Evolutionary conservation across 2,797 vertebrate species (phyloP).

Genomic region (Acrossocheilus wenchowensis): DNA sequence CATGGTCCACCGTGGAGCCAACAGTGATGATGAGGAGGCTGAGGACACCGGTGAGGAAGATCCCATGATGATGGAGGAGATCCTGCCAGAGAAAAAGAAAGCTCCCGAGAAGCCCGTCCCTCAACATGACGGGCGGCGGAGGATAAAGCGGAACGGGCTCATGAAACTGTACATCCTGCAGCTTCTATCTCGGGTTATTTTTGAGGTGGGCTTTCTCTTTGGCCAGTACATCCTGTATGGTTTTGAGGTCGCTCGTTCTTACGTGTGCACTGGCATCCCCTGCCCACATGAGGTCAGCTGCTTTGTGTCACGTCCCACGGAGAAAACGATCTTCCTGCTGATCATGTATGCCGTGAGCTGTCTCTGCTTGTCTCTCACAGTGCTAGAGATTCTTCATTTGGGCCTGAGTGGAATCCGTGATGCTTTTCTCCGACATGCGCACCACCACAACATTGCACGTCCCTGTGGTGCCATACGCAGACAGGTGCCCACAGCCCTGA

Average conservation of each 20-base stretch:
- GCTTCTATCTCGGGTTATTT: slow-evolving; percentile 82
- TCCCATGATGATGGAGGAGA: slow-evolving; percentile 91
- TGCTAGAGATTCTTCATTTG: slow-evolving; percentile 88
- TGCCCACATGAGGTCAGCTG: slow-evolving; percentile 92
- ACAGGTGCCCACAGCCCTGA: slow-evolving; percentile 81
- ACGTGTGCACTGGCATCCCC: slow-evolving; percentile 86
- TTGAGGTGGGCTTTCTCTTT: slow-evolving; percentile 86
- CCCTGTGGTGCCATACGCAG: slow-evolving; percentile 66
- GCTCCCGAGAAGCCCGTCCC: slow-evolving; percentile 70
- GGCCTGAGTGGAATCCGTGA: slow-evolving; percentile 87
- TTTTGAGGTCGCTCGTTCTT: slow-evolving; percentile 85
- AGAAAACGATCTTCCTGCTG: slow-evolving; percentile 92
- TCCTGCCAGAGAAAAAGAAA: slow-evolving; percentile 83
- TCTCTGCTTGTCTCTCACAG: slow-evolving; percentile 87
- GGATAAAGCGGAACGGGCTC: slow-evolving; percentile 89
- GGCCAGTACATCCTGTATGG: slow-evolving; percentile 91
- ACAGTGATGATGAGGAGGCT: slow-evolving; percentile 88
- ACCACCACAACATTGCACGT: background rate
- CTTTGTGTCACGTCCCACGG: slow-evolving; percentile 90
- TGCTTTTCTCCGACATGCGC: slow-evolving; percentile 68
- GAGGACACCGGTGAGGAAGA: slow-evolving; percentile 92
- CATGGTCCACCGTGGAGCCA: slow-evolving; percentile 80
- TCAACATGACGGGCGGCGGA: slow-evolving; percentile 86
- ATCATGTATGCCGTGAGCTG: slow-evolving; percentile 89
- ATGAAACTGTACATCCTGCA: slow-evolving; percentile 90